phyloP scores from a whole-genome alignment of 1,140 invertebrate species.

The Gryllus bimaculatus region DNA sequence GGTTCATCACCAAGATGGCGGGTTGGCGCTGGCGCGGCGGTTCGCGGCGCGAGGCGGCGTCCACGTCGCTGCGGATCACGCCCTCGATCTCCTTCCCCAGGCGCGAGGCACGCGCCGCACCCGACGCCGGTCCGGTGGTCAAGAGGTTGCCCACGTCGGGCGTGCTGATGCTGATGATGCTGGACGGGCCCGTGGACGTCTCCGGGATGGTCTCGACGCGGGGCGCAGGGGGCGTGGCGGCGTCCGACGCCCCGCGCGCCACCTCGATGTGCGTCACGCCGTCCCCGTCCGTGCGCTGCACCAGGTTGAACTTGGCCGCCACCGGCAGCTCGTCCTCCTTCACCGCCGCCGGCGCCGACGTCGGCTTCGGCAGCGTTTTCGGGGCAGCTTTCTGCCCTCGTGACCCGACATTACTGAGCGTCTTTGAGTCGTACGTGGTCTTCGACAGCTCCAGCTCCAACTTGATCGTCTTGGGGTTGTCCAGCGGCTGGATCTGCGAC shows the following conservation, averaged over 20 bases:
- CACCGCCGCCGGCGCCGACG: not conserved
- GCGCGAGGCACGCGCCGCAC: slow-evolving; percentile 24
- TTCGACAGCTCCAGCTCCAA: not conserved
- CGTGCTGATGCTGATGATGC: slow-evolving; percentile 31
- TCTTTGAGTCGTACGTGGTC: not conserved
- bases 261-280: slow-evolving; percentile 36
- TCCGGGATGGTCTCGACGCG: not conserved
- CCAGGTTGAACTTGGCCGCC: slow-evolving; percentile 29
- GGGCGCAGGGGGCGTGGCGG: slow-evolving; percentile 10
- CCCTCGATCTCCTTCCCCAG: slow-evolving; percentile 21
- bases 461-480: not conserved
- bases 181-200: slow-evolving; percentile 25
- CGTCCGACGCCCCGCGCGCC: slow-evolving; percentile 25
- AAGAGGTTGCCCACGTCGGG: slow-evolving; percentile 25
- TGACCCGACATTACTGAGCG: not conserved
- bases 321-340: not conserved
- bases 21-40: slow-evolving; percentile 19
- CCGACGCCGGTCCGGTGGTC: slow-evolving; percentile 30
- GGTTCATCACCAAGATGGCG: slow-evolving; percentile 17
- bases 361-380: not conserved
- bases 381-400: not conserved
- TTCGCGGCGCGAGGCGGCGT: slow-evolving; percentile 8
- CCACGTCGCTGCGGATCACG: slow-evolving; percentile 16
- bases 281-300: slow-evolving; percentile 35
- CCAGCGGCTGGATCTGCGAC: not conserved